Evolutionary conservation across 1,140 invertebrate genomes (phyloP), one percentile per base, ranked within the genome.

Genomic region (Zaprionus vittiger): DNA sequence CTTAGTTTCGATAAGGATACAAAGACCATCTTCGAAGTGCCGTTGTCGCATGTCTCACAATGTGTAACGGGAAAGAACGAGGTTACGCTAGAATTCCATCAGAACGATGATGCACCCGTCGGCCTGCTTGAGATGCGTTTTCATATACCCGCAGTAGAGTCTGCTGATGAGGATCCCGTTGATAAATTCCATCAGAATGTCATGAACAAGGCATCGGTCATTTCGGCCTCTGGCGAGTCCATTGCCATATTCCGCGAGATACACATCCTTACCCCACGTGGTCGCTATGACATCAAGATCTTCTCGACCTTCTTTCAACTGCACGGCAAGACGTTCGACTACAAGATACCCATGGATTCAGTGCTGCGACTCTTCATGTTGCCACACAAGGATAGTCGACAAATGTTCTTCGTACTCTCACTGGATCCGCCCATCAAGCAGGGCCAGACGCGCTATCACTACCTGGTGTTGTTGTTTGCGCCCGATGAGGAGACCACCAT

Each of bases 281-380:
- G 99, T 95, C 98, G 99, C 75, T 99, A 99, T 93, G 99, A 99
- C 92, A 99, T 99, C 93, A 99, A 99, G 94, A 96, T 99, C 52
- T 99, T 99, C 92, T 97, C 97, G 67, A 96, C 97, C 2, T 99
- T 99, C 93, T 97, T 99, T 91, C 99, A 99, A 94, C 95, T 99
- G 62, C 99, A 99, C 92, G 99, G 99, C 93, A 99, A 99, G 95
- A 99, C 99, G 1, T 99, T 99, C 93, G 99, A 99, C 94, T 99
- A 99, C 94, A 99, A 99, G 94, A 99, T 99, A 81, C 98, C 99
- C 0, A 97, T 99, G 95, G 97, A 97, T 2, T 99, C 98, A 1
- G 98, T 99, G 14, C 94, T 99, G 9, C 95, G 99, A 24, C 93
- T 99, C 7, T 99, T 99, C 91, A 94, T 99, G 24, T 94, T 99